phyloP scores from a whole-genome alignment of 2,113 vertebrate genomes.

The Eupsittula cactorum region DNA sequence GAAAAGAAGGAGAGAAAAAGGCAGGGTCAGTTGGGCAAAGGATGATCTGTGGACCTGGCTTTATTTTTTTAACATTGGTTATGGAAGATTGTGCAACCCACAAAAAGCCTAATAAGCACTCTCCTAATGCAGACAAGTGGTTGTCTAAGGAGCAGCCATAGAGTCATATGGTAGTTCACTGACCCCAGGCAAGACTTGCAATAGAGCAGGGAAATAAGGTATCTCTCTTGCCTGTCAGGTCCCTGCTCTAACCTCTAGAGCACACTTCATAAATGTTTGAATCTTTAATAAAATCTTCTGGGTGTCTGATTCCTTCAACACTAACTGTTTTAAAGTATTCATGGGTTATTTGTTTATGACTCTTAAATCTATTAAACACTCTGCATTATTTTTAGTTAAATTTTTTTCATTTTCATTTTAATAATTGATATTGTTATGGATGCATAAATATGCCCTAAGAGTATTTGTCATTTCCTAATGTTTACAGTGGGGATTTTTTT shows the following conservation, averaged over 20 bases:
- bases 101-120: neutral
- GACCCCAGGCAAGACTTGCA: neutral
- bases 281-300: conserved; percentile 69
- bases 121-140: neutral
- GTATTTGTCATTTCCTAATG: conserved; percentile 68
- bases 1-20: neutral
- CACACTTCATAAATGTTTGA: conserved; percentile 45
- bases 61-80: neutral
- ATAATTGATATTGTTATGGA: conserved; percentile 73
- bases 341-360: conserved; percentile 71
- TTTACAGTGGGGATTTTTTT: conserved; percentile 54
- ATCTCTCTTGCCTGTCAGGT: neutral
- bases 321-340: conserved; percentile 66
- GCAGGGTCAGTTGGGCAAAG: neutral
- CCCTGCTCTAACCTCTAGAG: conserved; percentile 41
- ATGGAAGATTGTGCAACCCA: neutral
- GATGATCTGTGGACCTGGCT: neutral
- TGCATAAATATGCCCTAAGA: conserved; percentile 70
- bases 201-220: neutral
- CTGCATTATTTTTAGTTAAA: conserved; percentile 61
- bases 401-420: conserved; percentile 14
- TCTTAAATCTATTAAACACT: conserved; percentile 68
- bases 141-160: neutral
- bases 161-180: accelerated
- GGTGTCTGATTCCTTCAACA: conserved; percentile 50